phyloP scores from a whole-genome alignment of 37 sponge, comb jelly and placozoan genomes.

The Geodia barretti region DNA sequence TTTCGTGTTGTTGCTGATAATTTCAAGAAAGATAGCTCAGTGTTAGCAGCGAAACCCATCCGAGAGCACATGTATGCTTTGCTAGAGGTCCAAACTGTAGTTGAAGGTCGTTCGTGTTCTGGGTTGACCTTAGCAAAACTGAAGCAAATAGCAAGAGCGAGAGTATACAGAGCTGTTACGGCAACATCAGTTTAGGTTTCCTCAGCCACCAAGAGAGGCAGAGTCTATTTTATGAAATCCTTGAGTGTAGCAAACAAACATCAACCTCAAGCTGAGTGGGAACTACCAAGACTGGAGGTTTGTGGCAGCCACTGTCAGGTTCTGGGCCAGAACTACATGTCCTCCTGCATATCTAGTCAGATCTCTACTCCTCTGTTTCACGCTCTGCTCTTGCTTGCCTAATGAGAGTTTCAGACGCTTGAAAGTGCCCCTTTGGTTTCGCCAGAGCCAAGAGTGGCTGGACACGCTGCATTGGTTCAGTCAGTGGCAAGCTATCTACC shows the following conservation, averaged over 20 bases:
- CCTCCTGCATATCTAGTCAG: conserved; percentile 14
- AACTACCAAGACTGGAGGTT: conserved; percentile 21
- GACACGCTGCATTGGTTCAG: conserved; percentile 33
- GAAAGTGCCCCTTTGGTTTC: conserved; percentile 4
- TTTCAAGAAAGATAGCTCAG: neutral
- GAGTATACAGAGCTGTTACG: neutral
- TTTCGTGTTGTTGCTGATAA: conserved; percentile 29
- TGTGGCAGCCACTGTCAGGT: conserved; percentile 6
- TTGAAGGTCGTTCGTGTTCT: conserved; percentile 4
- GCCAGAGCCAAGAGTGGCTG: conserved; percentile 37
- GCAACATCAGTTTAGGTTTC: neutral
- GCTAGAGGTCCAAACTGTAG: neutral
- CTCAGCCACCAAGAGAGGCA: conserved; percentile 9
- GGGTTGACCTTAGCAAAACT: neutral
- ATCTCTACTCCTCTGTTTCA: conserved; percentile 35
- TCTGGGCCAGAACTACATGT: conserved; percentile 32
- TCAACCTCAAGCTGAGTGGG: neutral
- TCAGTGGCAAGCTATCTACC: conserved; percentile 72
- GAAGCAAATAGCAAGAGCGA: neutral
- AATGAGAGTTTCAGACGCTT: neutral
- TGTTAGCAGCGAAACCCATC: neutral
- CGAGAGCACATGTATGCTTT: conserved; percentile 37
- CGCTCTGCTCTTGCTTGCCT: conserved; percentile 9
- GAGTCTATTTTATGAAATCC: conserved; percentile 9
- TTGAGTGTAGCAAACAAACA: neutral